These are phyloP conservation scores for Aegotheles bennettii DNA, from an alignment of 2,113 vertebrate species.

Conservation along the genomic window DNA sequence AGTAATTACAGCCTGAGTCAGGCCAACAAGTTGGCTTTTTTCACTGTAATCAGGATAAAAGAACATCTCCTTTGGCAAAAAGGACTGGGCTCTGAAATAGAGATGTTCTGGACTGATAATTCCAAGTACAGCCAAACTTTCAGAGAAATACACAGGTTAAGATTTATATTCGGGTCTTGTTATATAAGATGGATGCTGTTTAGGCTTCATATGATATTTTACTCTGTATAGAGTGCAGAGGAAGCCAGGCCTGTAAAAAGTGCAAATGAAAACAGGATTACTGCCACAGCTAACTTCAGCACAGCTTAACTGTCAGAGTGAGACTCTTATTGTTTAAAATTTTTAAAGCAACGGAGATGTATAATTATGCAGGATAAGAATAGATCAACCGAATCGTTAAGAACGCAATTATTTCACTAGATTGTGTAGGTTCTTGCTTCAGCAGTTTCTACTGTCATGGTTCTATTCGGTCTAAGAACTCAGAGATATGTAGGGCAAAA, in stretches of 20 bases:
- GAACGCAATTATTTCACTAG: neutral
- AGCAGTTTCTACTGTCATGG: neutral
- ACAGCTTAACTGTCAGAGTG: neutral
- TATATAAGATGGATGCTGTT: constrained; percentile 15
- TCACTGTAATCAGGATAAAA: neutral
- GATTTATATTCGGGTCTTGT: neutral
- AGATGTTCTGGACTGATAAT: constrained; percentile 49
- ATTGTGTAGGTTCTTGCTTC: neutral
- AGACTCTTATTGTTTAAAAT: neutral
- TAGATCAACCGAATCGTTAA: neutral
- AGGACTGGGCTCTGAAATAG: neutral
- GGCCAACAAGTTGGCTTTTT: constrained; percentile 25
- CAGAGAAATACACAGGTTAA: neutral
- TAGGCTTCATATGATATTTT: neutral
- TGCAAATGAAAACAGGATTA: neutral
- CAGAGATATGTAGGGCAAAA: neutral
- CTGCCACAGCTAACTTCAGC: neutral
- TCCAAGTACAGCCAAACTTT: neutral
- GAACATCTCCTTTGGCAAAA: constrained; percentile 21
- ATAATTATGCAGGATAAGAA: neutral
- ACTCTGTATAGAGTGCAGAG: neutral
- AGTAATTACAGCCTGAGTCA: constrained; percentile 15
- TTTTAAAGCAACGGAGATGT: neutral
- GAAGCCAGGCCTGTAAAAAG: neutral
- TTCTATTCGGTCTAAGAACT: neutral